Evolutionary conservation across 1,140 invertebrate genomes (phyloP).

Genomic region (Drosophila arawakana): DNA sequence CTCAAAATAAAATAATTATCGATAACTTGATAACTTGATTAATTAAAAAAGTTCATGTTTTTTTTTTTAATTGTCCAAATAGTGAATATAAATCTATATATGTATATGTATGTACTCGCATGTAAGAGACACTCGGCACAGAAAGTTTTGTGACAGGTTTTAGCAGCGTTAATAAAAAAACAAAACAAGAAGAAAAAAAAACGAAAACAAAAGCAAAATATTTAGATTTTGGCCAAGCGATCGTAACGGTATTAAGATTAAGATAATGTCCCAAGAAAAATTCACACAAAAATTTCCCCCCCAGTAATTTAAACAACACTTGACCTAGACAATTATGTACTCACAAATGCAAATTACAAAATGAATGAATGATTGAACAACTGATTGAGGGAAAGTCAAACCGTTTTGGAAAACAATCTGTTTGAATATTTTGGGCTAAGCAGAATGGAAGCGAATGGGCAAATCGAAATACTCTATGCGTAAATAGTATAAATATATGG

Average conservation of each 20-base stretch:
- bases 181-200: background rate
- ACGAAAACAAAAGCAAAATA: background rate
- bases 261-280: slow-evolving; percentile 27
- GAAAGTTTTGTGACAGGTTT: slow-evolving; percentile 24
- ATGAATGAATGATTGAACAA: slow-evolving; percentile 9
- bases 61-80: slow-evolving; percentile 64
- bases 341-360: slow-evolving; percentile 13
- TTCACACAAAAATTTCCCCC: slow-evolving; percentile 21
- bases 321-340: slow-evolving; percentile 63
- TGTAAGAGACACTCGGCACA: slow-evolving; percentile 25
- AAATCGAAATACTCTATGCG: slow-evolving; percentile 34
- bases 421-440: background rate
- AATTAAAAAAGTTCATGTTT: slow-evolving; percentile 42
- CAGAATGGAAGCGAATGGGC: background rate
- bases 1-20: slow-evolving; percentile 19
- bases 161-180: slow-evolving; percentile 20
- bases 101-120: slow-evolving; percentile 35
- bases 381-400: background rate
- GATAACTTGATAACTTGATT: slow-evolving; percentile 28
- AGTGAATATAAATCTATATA: slow-evolving; percentile 48
- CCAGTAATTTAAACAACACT: slow-evolving; percentile 45
- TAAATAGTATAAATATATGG: slow-evolving; percentile 67
- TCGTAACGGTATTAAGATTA: slow-evolving; percentile 53
- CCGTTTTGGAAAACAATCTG: background rate
- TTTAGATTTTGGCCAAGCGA: slow-evolving; percentile 18